Evolutionary conservation across 2,888 invertebrate genomes (phyloP).

Genomic region (Clistopyga incitator): DNA sequence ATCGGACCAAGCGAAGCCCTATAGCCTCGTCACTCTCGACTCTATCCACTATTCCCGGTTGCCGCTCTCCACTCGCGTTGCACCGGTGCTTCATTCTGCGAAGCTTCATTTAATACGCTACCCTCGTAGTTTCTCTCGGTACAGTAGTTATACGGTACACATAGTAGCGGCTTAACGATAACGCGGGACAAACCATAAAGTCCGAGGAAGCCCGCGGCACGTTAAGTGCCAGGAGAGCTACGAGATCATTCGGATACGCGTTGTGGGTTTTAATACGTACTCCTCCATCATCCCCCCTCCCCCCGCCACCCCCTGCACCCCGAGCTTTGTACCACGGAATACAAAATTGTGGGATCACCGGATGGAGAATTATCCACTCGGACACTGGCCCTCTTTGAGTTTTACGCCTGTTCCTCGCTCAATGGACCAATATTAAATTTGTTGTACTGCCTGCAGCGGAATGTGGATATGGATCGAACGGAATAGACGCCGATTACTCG

Average conservation of each 20-base stretch:
- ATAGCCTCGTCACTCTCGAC: neutral
- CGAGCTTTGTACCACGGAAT: neutral
- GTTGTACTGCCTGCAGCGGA: neutral
- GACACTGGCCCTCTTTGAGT: neutral
- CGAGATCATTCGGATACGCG: constrained; percentile 39
- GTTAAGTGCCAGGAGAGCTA: constrained; percentile 23
- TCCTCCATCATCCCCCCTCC: neutral
- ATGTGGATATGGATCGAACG: neutral
- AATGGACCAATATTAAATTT: constrained; percentile 18
- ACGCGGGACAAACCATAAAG: constrained; percentile 38
- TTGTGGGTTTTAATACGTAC: constrained; percentile 38
- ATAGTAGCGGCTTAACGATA: constrained; percentile 39
- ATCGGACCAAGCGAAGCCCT: constrained; percentile 1
- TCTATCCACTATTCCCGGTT: neutral
- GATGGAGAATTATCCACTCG: neutral
- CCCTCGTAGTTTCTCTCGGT: constrained; percentile 34
- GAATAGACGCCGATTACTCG: neutral
- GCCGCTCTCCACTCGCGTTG: neutral
- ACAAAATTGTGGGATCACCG: neutral
- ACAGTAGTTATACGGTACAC: constrained; percentile 28
- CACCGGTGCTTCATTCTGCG: constrained; percentile 17
- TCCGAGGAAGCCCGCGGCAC: neutral
- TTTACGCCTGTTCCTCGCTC: neutral
- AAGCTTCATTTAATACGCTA: constrained; percentile 41
- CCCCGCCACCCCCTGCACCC: neutral